Conservation (phyloP, 2,113 vertebrate species). For the Poeciliopsis turrubarensis region DNA sequence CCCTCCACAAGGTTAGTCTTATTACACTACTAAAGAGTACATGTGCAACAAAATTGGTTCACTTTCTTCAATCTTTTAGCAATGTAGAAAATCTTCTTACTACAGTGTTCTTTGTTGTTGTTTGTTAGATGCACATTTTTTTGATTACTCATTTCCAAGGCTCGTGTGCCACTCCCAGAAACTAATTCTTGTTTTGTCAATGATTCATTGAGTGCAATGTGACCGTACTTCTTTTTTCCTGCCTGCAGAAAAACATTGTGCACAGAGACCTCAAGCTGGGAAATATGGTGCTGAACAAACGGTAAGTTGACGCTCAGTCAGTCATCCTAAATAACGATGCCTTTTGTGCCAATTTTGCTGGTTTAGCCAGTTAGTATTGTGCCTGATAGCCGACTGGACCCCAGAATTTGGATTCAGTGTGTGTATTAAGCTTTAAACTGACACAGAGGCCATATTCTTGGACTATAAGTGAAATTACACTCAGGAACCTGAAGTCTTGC, state of each 20-base stretch:
- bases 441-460: constrained; percentile 54
- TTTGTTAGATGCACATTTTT: constrained; percentile 27
- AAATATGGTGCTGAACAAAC: constrained; percentile 99
- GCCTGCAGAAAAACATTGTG: constrained; percentile 95
- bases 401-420: constrained; percentile 25
- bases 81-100: background rate
- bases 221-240: constrained; percentile 36
- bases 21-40: background rate
- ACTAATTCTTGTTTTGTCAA: constrained; percentile 43
- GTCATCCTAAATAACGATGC: constrained; percentile 1
- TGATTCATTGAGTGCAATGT: constrained; percentile 41
- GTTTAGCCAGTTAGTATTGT: constrained; percentile 34
- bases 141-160: constrained; percentile 55
- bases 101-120: constrained; percentile 24
- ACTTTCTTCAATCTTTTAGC: background rate
- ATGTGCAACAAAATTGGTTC: background rate
- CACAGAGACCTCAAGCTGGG: constrained; percentile 99
- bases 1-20: constrained; percentile 91
- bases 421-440: constrained; percentile 43
- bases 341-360: constrained; percentile 22
- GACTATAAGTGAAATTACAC: constrained; percentile 39
- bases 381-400: constrained; percentile 5
- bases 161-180: constrained; percentile 54
- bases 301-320: constrained; percentile 78
- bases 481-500: constrained; percentile 21